A percentile compares a stretch with the other conserved stretches of the same genome.
Conservation (phyloP, 2,888 invertebrate genomes). For the Sinodicranocentrus sp. region DNA sequence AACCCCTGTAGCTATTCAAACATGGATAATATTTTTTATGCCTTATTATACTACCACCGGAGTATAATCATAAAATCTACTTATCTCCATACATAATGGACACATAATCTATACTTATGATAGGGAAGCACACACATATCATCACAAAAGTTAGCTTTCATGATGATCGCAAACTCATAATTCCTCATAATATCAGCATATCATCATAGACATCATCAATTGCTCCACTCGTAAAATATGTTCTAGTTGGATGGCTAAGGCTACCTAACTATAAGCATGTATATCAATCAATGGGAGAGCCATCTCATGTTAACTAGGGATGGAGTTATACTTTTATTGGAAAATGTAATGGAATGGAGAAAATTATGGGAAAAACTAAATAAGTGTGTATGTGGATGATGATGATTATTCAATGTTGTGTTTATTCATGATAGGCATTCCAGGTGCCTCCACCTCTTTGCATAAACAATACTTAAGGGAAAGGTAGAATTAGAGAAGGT, state of each 20-base stretch:
- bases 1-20: slow-evolving; percentile 6
- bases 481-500: slow-evolving; percentile 6
- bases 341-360: slow-evolving; percentile 36
- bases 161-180: slow-evolving; percentile 60
- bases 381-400: slow-evolving; percentile 11
- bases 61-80: slow-evolving; percentile 58
- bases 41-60: slow-evolving; percentile 40
- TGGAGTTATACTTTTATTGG: not conserved
- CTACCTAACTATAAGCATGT: too few species aligned
- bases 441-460: slow-evolving; percentile 59
- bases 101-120: slow-evolving; percentile 49
- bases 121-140: not conserved
- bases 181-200: slow-evolving; percentile 61
- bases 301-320: not conserved
- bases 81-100: slow-evolving; percentile 47
- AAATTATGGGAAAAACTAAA: slow-evolving; percentile 49
- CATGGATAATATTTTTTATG: slow-evolving; percentile 29
- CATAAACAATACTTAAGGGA: slow-evolving; percentile 48
- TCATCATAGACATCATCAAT: slow-evolving; percentile 32
- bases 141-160: slow-evolving; percentile 7
- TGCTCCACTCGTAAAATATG: slow-evolving; percentile 38
- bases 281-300: not conserved
- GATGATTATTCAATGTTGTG: slow-evolving; percentile 51
- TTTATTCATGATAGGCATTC: slow-evolving; percentile 53
- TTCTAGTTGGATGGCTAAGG: not conserved